phyloP scores from a whole-genome alignment of 2,888 invertebrate species.

The Diadegma fenestrale region DNA sequence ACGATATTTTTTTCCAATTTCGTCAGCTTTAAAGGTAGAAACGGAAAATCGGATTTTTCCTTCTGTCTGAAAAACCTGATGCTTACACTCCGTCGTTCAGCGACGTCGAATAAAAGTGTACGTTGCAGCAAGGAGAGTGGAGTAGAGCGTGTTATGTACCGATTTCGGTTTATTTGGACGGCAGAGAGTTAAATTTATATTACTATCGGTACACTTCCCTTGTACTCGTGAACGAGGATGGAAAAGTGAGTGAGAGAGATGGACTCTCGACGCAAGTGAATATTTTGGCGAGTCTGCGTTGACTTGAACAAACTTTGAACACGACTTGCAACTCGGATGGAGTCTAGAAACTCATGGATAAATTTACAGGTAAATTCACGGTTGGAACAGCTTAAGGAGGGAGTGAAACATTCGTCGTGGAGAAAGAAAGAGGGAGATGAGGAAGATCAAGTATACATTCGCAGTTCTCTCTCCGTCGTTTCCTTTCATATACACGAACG shows the following conservation, averaged over 20 bases:
- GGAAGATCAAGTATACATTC: not conserved
- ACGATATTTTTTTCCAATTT: not conserved
- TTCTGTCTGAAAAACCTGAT: not conserved
- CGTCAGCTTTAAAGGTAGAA: not conserved
- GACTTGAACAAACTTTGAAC: slow-evolving; percentile 55
- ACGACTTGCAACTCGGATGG: slow-evolving; percentile 29
- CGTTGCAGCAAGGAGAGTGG: not conserved
- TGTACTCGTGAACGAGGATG: not conserved
- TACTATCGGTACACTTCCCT: slow-evolving; percentile 35
- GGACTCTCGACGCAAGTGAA: slow-evolving; percentile 3
- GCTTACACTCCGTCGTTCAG: not conserved
- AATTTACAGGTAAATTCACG: slow-evolving; percentile 40
- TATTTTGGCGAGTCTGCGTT: slow-evolving; percentile 20
- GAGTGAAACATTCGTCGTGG: slow-evolving; percentile 31
- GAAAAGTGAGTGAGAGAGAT: not conserved
- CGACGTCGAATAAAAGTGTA: not conserved
- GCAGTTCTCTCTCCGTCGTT: not conserved
- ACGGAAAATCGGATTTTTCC: not conserved
- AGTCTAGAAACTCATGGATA: slow-evolving; percentile 21
- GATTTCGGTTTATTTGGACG: slow-evolving; percentile 28
- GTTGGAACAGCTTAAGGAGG: slow-evolving; percentile 10
- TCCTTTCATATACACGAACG: not conserved
- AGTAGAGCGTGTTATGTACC: not conserved
- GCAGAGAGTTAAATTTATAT: slow-evolving; percentile 56
- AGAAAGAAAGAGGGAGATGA: not conserved